Base-by-base conservation (phyloP, 1,140 invertebrate species). In the Drosophila pseudoobscura region DNA sequence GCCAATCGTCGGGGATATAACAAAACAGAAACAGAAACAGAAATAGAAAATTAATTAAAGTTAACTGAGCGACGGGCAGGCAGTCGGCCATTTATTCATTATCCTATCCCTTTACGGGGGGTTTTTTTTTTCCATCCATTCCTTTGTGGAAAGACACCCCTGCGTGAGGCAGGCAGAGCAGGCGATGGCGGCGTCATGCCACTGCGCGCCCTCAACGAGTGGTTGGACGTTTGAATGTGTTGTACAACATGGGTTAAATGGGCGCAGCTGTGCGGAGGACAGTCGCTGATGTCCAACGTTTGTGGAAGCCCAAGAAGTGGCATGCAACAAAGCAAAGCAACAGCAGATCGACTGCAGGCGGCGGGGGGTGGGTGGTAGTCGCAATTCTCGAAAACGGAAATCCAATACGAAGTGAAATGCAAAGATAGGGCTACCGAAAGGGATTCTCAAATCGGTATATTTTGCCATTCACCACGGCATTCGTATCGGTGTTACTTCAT, bases 11-110 rank as follows among this genome's bases (percentile, higher is more conserved):
- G 65, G 35, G 63, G 51, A 68, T 69, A 69, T 69, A 35, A 69
- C 55, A 66, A 17, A 17, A 17, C 17, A 17, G 17, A 17, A 17
- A 20, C 20, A 20, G 20, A 20, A 20, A 50, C 51, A 50, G 64
- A 49, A 69, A 57, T 69, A 69, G 66, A 69, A 69, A 69, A 69
- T 69, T 69, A 69, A 69, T 69, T 69, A 57, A 69, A 69, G 66
- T 57, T 69, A 41, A 53, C 9, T n/a, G 26, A 51, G 15, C 29
- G 4, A 5, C 24, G 24, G 24, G 24, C 24, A 6, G 8, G 15
- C 31, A 35, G 31, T 44, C 65, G 52, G 31, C 24, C 65, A 68
- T 69, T 69, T 69, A 69, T 69, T 68, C 64, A 69, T 69, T 69
- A 64, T 56, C 45, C 63, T 69, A 69, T 69, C 17, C 51, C 45